phyloP scores from a whole-genome alignment of 92 coral and sea anemone genomes.

The Bergia sp. region DNA sequence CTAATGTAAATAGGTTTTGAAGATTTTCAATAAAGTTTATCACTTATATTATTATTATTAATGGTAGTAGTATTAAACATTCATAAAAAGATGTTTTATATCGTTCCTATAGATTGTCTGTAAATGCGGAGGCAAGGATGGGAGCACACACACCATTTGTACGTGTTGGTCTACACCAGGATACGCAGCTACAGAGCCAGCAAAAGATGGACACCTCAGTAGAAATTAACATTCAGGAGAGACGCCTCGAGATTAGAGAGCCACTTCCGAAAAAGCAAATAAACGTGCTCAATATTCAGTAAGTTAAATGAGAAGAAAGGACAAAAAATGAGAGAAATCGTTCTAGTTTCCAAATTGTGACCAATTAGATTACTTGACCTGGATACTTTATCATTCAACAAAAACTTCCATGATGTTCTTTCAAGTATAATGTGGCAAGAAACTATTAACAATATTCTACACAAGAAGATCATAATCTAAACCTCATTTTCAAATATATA shows the following conservation, averaged over 20 bases:
- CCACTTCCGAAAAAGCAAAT: conserved; percentile 48
- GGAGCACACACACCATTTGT: conserved; percentile 76
- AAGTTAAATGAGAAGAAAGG: background rate
- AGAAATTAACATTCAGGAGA: conserved; percentile 25
- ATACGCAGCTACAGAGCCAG: conserved; percentile 38
- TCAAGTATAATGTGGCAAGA: too few relatives aligned
- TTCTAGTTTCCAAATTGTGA: too few relatives aligned
- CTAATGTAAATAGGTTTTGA: too few relatives aligned
- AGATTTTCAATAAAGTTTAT: too few relatives aligned
- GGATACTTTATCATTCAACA: too few relatives aligned
- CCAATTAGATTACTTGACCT: too few relatives aligned
- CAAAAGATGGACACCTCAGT: conserved; percentile 22
- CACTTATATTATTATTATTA: background rate
- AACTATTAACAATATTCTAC: too few relatives aligned
- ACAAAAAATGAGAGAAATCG: too few relatives aligned
- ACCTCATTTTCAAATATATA: too few relatives aligned
- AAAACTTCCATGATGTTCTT: too few relatives aligned
- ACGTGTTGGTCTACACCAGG: conserved; percentile 68
- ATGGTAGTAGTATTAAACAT: background rate
- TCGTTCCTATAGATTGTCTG: conserved; percentile 49
- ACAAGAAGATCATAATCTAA: too few relatives aligned
- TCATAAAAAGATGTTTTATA: background rate
- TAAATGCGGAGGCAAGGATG: conserved; percentile 50
- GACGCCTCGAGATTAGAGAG: conserved; percentile 36
- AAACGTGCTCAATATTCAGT: conserved; percentile 59